A percentile compares a stretch with the other conserved stretches of the same genome.
These are phyloP conservation scores for Oryzias curvinotus DNA, from an alignment of 2,113 vertebrate species.

Conservation along the genomic window DNA sequence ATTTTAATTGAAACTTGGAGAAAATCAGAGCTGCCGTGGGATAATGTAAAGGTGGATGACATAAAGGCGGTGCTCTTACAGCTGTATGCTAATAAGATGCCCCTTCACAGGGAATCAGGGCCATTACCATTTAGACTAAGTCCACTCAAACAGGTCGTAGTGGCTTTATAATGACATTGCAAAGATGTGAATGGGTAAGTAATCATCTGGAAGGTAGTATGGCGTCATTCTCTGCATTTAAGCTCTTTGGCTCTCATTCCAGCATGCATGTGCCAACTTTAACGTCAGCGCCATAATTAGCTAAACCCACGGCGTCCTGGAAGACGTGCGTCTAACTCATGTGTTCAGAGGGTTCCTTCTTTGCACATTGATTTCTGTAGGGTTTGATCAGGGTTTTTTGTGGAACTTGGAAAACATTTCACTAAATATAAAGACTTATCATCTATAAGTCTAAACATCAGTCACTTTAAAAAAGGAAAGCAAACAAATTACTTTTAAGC, in stretches of 20 bases:
- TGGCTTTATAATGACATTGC: constrained; percentile 5
- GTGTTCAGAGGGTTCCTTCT: not conserved
- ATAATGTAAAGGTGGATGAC: too few species aligned
- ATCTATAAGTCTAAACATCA: too few species aligned
- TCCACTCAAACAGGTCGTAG: constrained; percentile 1
- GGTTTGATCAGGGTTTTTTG: too few species aligned
- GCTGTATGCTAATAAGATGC: constrained; percentile 1
- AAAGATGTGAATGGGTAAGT: not conserved
- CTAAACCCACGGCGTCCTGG: constrained; percentile 4
- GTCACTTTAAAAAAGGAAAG: too few species aligned
- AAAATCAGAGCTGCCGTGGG: too few species aligned
- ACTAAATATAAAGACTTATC: too few species aligned
- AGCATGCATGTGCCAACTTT: not conserved
- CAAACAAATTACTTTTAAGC: too few species aligned
- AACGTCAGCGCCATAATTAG: constrained; percentile 18
- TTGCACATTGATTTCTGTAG: not conserved
- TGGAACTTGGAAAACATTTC: too few species aligned
- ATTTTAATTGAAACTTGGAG: too few species aligned
- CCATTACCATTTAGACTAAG: constrained; percentile 1
- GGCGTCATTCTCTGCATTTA: not conserved
- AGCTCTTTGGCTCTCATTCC: constrained; percentile 3
- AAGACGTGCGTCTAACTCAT: not conserved
- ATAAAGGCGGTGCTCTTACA: not conserved
- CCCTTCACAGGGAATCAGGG: constrained; percentile 15
- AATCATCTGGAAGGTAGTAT: constrained; percentile 5